Conservation (phyloP, 2,888 invertebrate species). For the Drosophila greeni region DNA sequence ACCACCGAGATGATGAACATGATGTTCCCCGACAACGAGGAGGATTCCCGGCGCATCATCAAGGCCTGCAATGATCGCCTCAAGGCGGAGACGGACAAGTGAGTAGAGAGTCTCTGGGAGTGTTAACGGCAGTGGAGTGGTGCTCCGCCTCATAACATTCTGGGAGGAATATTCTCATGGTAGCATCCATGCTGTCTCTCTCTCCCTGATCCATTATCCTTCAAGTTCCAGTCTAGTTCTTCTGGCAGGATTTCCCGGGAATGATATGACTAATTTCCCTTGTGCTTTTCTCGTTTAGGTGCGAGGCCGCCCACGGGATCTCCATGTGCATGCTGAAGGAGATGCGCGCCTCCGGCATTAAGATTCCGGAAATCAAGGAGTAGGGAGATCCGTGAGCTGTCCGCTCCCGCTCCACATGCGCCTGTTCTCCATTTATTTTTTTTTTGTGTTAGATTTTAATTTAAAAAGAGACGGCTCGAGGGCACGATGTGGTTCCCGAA, state of each 20-base stretch:
- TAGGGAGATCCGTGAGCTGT: conserved; percentile 23
- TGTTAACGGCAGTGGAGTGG: too few relatives aligned
- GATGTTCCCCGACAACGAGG: conserved; percentile 58
- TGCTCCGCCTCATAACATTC: too few relatives aligned
- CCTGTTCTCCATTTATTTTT: conserved; percentile 7
- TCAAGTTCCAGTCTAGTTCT: too few relatives aligned
- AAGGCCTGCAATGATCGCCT: conserved; percentile 53
- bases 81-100: conserved; percentile 59
- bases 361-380: conserved; percentile 62
- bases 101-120: too few relatives aligned
- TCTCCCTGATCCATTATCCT: neutral
- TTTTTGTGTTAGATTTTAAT: conserved; percentile 22
- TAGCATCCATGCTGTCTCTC: neutral
- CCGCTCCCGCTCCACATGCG: neutral
- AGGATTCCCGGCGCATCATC: conserved; percentile 38
- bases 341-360: conserved; percentile 52
- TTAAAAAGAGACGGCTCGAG: conserved; percentile 15
- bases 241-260: too few relatives aligned
- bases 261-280: neutral
- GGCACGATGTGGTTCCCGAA: conserved; percentile 46
- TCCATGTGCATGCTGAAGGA: conserved; percentile 64
- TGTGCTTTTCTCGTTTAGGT: conserved; percentile 41
- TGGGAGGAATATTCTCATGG: neutral
- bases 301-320: conserved; percentile 66
- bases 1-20: conserved; percentile 58